Conservation (phyloP, 92 coral and sea anemone species). For the Epizoanthus scotinus region DNA sequence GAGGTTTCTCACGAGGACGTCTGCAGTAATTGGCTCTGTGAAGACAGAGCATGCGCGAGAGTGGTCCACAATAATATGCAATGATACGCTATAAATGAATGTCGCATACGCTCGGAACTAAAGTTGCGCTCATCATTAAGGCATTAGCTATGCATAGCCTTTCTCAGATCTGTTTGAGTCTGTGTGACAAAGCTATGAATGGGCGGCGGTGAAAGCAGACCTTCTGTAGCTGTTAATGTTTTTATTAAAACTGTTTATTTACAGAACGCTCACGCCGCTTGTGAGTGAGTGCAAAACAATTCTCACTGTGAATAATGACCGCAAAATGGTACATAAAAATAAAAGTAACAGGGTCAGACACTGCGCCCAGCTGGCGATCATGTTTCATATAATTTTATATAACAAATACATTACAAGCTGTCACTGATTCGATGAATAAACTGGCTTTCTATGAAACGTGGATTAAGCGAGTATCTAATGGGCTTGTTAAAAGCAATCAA, state of each 20-base stretch:
- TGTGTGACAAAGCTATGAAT: background rate
- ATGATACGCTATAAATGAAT: background rate
- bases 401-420: conserved; percentile 44
- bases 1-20: too few relatives aligned
- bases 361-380: background rate
- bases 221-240: background rate
- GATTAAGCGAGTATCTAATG: conserved; percentile 63
- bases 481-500: conserved; percentile 83
- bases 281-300: background rate
- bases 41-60: too few relatives aligned
- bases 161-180: background rate
- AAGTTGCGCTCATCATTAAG: background rate
- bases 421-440: conserved; percentile 45
- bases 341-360: too few relatives aligned
- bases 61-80: background rate
- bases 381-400: background rate
- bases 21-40: too few relatives aligned
- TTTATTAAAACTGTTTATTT: background rate
- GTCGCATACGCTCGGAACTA: background rate
- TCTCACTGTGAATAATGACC: background rate
- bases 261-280: background rate
- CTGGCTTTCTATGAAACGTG: conserved; percentile 37
- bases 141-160: conserved; percentile 19
- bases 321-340: conserved; percentile 3
- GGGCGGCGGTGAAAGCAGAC: background rate